Percentiles rank a stretch among this genome's conserved stretches.
Conservation (phyloP, 2,797 vertebrate species). For the Gila robusta region DNA sequence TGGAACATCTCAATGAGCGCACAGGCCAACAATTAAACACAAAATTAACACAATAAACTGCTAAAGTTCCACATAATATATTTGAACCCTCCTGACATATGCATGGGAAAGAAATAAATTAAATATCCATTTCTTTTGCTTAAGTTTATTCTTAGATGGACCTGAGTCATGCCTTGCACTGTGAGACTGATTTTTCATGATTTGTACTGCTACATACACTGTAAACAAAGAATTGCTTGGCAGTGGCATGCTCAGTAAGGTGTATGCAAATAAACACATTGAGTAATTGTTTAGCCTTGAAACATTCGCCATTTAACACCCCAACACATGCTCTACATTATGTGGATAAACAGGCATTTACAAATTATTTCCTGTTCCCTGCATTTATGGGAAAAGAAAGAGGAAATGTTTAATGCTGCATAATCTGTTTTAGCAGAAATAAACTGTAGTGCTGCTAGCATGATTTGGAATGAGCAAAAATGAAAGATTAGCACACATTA, state of each 20-base stretch:
- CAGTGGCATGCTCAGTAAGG: slow-evolving; percentile 3
- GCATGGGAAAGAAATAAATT: slow-evolving; percentile 11
- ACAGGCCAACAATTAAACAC: background rate
- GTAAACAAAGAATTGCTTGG: slow-evolving; percentile 7
- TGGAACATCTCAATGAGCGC: background rate
- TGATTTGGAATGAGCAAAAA: slow-evolving; percentile 65
- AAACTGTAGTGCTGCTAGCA: slow-evolving; percentile 59
- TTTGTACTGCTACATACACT: slow-evolving; percentile 6
- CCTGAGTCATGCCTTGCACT: background rate
- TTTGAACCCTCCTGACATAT: background rate
- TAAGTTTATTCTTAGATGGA: slow-evolving; percentile 24
- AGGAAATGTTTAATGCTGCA: slow-evolving; percentile 63
- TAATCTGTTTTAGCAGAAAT: slow-evolving; percentile 68
- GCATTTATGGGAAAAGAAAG: background rate
- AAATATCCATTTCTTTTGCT: slow-evolving; percentile 21
- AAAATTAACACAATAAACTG: background rate
- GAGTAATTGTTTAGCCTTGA: background rate
- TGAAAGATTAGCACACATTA: slow-evolving; percentile 59
- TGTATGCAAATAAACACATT: slow-evolving; percentile 26
- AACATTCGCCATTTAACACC: background rate
- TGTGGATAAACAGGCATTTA: slow-evolving; percentile 23
- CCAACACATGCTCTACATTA: background rate
- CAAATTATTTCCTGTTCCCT: background rate
- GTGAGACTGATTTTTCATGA: background rate
- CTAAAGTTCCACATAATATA: background rate